Evolutionary conservation across 2,113 vertebrate genomes (phyloP), one percentile per base, ranked within the genome.

Genomic region (Thamnophis sirtalis): DNA sequence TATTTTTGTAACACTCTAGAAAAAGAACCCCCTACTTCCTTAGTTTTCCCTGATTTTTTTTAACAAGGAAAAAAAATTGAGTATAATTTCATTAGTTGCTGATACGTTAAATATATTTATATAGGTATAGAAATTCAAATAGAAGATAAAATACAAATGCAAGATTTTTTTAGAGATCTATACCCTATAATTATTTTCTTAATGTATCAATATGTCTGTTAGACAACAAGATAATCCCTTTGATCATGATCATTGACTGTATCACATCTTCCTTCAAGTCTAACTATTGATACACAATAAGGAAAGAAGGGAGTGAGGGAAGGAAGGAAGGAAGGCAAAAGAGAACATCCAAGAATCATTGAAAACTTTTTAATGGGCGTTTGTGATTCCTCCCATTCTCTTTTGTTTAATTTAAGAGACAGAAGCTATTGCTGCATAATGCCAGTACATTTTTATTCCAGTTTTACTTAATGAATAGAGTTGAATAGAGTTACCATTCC

Each of bases 401-500:
- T 68, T 68, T 68, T 68, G 63, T 33, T 68, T 68, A n/a, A 68
- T 17, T 91, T 89, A 80, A 94, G 87, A 56, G 51, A 43, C 58
- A 89, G 24, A 8, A 68, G 51, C 93, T 80, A 94, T 90, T 94
- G 95, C 93, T 94, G 92, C 93, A 84, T 93, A 94, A 43, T 87
- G 50, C 28, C 89, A 91, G 84, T 95, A 58, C 88, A 96, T 95
- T 88, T 22, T 88, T 54, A 88, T 54, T 56, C 24, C 43, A 50
- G 3, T 49, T 93, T 96, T 94, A 94, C 96, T 92, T 91, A 95
- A 96, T 95, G 33, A 84, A 95, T 90, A 96, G 94, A 97, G 96
- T 96, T 91, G 95, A 93, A 93, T 90, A 96, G 92, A 96, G 86
- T 96, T 96, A 96, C 92, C 96, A 94, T 96, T 96, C 96, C 95